phyloP scores from a whole-genome alignment of 2,888 invertebrate species.

The Amphipyra tragopoginis region DNA sequence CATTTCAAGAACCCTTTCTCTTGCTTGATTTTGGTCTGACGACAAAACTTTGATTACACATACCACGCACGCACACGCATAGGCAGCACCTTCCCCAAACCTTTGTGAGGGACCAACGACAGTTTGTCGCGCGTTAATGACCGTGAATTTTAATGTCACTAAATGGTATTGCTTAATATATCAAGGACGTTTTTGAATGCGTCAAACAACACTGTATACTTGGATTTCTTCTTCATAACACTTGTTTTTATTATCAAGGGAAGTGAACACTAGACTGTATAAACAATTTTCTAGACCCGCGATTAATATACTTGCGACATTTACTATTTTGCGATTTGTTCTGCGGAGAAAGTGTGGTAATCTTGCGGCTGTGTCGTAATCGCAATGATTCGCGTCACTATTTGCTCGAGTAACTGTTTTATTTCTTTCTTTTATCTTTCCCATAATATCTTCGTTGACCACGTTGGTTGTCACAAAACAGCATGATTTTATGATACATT shows the following conservation, averaged over 20 bases:
- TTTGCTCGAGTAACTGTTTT: constrained; percentile 44
- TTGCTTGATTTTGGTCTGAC: not conserved
- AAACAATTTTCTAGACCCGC: constrained; percentile 42
- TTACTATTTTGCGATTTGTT: constrained; percentile 66
- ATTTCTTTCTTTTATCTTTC: constrained; percentile 45
- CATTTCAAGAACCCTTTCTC: not conserved
- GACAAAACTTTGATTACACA: no score
- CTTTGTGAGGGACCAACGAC: constrained; percentile 56
- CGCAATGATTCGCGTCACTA: constrained; percentile 60
- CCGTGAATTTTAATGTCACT: constrained; percentile 64
- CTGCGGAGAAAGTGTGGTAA: constrained; percentile 72
- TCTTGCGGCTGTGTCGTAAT: constrained; percentile 67
- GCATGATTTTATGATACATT: constrained; percentile 24
- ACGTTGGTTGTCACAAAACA: constrained; percentile 8
- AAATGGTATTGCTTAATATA: constrained; percentile 28
- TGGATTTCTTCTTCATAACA: not conserved
- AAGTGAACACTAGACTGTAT: constrained; percentile 8
- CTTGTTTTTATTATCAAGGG: not conserved
- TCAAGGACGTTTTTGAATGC: constrained; percentile 18
- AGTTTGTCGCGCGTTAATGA: constrained; percentile 59
- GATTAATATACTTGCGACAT: constrained; percentile 57
- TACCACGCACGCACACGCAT: not conserved
- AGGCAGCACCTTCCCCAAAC: constrained; percentile 38
- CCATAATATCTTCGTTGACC: constrained; percentile 39
- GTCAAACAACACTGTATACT: not conserved